A percentile compares a stretch with the other conserved stretches of the same genome.
phyloP scores from a whole-genome alignment of 2,113 vertebrate genomes.

The Pyrgilauda ruficollis region DNA sequence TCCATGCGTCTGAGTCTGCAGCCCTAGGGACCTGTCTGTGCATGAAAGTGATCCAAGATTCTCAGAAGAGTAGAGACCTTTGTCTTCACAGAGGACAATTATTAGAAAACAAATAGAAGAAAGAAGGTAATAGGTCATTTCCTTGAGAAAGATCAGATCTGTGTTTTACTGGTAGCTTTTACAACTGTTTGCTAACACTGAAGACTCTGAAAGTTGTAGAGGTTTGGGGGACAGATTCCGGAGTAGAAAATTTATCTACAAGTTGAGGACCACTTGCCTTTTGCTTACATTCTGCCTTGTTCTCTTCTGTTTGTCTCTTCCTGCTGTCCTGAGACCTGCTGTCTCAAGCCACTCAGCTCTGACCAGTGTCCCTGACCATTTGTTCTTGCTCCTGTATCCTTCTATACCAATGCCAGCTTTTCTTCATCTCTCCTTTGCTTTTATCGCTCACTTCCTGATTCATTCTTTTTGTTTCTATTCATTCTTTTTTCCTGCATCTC shows the following conservation, averaged over 20 bases:
- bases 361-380: neutral
- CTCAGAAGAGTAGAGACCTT: neutral
- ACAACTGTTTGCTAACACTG: neutral
- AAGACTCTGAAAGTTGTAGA: neutral
- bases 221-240: neutral
- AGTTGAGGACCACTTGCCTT: neutral
- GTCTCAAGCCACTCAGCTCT: neutral
- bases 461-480: neutral
- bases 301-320: neutral
- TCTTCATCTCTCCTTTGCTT: neutral
- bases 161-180: neutral
- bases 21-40: neutral
- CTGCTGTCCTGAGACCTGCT: neutral
- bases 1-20: neutral
- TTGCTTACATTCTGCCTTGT: neutral
- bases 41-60: neutral
- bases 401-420: neutral
- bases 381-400: neutral
- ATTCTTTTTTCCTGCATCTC: neutral
- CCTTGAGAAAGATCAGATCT: neutral
- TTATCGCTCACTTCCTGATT: neutral
- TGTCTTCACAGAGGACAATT: neutral
- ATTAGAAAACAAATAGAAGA: neutral
- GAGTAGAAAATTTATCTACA: neutral
- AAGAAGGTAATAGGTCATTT: neutral